Conservation (phyloP, 2,888 invertebrate genomes). For the Hyppa rectilinea region DNA sequence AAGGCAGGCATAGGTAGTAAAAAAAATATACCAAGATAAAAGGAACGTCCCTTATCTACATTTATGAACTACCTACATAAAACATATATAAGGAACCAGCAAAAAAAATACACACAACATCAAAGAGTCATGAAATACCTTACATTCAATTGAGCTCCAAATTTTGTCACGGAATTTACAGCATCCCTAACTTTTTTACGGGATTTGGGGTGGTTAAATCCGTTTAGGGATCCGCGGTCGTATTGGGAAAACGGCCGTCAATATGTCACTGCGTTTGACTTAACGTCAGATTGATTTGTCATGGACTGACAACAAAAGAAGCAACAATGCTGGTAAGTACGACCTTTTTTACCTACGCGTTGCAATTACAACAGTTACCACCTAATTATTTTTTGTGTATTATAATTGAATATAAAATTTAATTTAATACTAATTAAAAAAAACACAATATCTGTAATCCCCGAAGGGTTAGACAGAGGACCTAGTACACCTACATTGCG, state of each 20-base stretch:
- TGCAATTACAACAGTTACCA: neutral
- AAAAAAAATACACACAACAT: slow-evolving; percentile 44
- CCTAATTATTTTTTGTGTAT: neutral
- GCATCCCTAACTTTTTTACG: slow-evolving; percentile 64
- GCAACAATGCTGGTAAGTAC: neutral
- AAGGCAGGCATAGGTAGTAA: neutral
- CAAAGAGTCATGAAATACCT: slow-evolving; percentile 61
- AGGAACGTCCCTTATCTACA: slow-evolving; percentile 14
- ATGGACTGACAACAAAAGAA: neutral
- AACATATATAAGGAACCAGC: slow-evolving; percentile 19
- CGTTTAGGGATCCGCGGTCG: slow-evolving; percentile 49
- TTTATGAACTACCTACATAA: slow-evolving; percentile 34
- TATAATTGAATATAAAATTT: too few species aligned
- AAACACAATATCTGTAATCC: too few species aligned
- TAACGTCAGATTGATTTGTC: slow-evolving; percentile 17
- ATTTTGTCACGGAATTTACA: slow-evolving; percentile 64
- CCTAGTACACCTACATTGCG: too few species aligned
- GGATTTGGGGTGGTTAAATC: slow-evolving; percentile 60
- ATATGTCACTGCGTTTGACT: slow-evolving; percentile 35
- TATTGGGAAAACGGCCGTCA: slow-evolving; percentile 39
- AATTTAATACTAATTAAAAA: too few species aligned
- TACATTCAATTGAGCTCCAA: slow-evolving; percentile 67
- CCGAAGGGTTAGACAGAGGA: too few species aligned
- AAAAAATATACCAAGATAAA: slow-evolving; percentile 9
- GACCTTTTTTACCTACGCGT: neutral